Percentiles rank a stretch among this genome's conserved stretches.
Evolutionary conservation across 2,113 vertebrate genomes (phyloP).

Genomic region (Tamias sibiricus): DNA sequence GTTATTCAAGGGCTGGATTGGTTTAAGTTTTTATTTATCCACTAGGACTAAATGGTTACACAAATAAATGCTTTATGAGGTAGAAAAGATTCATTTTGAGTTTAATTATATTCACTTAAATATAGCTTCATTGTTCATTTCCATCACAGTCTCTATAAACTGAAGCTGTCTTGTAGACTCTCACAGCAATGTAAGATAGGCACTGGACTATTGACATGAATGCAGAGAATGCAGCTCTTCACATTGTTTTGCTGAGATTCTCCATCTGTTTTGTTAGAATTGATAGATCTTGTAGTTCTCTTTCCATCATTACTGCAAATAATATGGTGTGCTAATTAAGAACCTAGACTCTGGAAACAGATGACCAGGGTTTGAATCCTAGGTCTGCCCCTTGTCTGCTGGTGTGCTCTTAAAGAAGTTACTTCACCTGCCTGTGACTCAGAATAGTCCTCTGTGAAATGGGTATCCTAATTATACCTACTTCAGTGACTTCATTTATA

Average conservation of each 20-base stretch:
- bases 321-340: neutral
- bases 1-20: neutral
- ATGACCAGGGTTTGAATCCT: neutral
- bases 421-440: neutral
- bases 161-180: neutral
- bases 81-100: conserved; percentile 21
- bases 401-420: neutral
- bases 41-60: conserved; percentile 33
- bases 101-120: conserved; percentile 4
- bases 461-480: neutral
- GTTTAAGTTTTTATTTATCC: conserved; percentile 59
- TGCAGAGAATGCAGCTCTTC: neutral
- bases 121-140: neutral
- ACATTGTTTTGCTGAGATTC: neutral
- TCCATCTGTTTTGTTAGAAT: neutral
- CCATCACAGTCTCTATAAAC: neutral
- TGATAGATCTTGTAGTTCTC: neutral
- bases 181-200: neutral
- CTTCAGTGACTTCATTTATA: neutral
- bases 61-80: conserved; percentile 25
- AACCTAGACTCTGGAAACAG: neutral
- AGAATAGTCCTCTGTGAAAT: neutral
- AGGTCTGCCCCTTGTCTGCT: neutral
- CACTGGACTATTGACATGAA: neutral
- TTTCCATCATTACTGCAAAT: neutral